Base-by-base conservation (phyloP, 1,140 invertebrate species). In the Coboldia fuscipes region DNA sequence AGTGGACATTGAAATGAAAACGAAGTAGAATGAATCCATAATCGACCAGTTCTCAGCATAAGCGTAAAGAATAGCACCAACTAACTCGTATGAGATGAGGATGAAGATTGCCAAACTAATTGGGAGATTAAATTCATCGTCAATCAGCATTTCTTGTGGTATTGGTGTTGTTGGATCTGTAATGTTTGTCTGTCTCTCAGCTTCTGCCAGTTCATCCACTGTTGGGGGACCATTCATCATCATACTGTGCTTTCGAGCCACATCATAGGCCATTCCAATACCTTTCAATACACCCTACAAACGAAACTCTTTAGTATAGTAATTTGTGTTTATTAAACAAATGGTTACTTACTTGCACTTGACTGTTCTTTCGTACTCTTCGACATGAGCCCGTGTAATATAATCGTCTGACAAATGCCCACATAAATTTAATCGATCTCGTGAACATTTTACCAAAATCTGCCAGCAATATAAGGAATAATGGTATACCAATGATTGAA, bases 381-480 rank as follows among this genome's bases (percentile, higher is more conserved):
- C 67, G 63, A 43, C 80, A 85, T 41, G 77, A 82, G 40, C 80
- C 76, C 0, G 81, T 86, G 41, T 84, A 80, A 43, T 84, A 86
- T 3, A 90, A 59, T 35, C 84, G 66, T 28, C 86, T 64, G 2
- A 92, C 77, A 47, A 79, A 86, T 3, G 80, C 73, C 75, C 90
- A 94, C n/a, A 89, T 60, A 49, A 85, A 88, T 51, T 93, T 89
- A 31, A 97, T 89, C 33, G 76, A 68, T 42, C 88, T 68, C 2
- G 85, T 90, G 46, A 90, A 84, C 1, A 92, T 60, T 62, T 90
- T 90, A 38, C 85, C 86, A 45, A 88, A 81, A 60, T 93, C 86
- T n/a, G 84, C 80, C 30, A 92, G 48, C 1, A 90, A 71, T 34
- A 90, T 84, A 21, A 97, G 63, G 41, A 85, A 80, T 41, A 97